Evolutionary conservation across 1,140 invertebrate species (phyloP).

Genomic region (Atta colombica): DNA sequence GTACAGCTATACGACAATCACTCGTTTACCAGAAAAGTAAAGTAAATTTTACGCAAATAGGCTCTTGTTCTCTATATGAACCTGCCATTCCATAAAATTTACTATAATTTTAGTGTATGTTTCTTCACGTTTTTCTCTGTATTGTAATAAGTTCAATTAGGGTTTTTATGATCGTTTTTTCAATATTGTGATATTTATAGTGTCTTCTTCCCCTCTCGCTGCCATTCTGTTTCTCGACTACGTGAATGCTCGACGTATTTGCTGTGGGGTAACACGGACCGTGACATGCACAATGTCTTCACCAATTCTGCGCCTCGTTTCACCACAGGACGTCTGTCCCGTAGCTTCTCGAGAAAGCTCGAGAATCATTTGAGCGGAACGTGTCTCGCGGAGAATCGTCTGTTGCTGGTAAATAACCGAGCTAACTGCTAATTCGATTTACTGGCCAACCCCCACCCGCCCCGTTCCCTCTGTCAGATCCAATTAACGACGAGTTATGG

Average conservation of each 20-base stretch:
- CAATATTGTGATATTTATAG: not conserved
- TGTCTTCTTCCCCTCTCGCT: not conserved
- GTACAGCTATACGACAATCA: too few relatives aligned
- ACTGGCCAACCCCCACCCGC: slow-evolving; percentile 22
- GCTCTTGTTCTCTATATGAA: too few relatives aligned
- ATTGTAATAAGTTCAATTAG: too few relatives aligned
- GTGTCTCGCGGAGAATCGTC: slow-evolving; percentile 64
- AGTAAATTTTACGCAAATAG: too few relatives aligned
- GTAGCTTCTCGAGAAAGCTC: slow-evolving; percentile 22
- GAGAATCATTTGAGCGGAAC: slow-evolving; percentile 62
- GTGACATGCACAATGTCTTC: slow-evolving; percentile 50
- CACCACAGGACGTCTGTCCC: slow-evolving; percentile 39
- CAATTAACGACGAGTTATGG: slow-evolving; percentile 68
- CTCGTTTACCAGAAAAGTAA: too few relatives aligned
- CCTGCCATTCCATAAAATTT: too few relatives aligned
- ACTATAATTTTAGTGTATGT: too few relatives aligned
- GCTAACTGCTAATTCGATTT: slow-evolving; percentile 76
- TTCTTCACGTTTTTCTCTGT: too few relatives aligned
- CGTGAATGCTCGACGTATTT: slow-evolving; percentile 24
- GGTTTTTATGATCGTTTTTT: not conserved
- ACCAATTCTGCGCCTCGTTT: slow-evolving; percentile 55
- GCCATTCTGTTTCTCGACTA: not conserved
- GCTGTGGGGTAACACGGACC: slow-evolving; percentile 35
- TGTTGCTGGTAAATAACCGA: slow-evolving; percentile 73
- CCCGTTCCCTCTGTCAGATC: slow-evolving; percentile 64